A percentile compares a stretch with the other conserved stretches of the same genome.
Conservation (phyloP, 2,888 invertebrate genomes). For the Chouioia cunea region DNA sequence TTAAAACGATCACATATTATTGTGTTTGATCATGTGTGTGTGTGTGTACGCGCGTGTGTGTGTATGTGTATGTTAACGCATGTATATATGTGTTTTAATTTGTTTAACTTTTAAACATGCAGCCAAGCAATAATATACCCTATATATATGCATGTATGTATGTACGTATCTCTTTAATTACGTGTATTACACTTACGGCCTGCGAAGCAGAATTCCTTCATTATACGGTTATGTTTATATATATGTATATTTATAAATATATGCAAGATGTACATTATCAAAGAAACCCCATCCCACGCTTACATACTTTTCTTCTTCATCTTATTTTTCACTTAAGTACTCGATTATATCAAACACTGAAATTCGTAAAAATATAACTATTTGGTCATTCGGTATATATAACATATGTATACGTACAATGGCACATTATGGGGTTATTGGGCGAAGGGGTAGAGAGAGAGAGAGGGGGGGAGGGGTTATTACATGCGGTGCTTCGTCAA, state of each 20-base stretch:
- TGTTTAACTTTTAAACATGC: conserved; percentile 17
- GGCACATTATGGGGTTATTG: conserved; percentile 43
- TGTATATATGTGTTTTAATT: conserved; percentile 6
- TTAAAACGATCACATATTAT: not conserved
- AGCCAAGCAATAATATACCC: conserved; percentile 12
- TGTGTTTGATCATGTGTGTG: not conserved
- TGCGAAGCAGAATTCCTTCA: conserved; percentile 30
- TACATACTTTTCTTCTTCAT: not conserved
- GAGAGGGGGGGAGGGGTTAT: too few species aligned
- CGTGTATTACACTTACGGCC: conserved; percentile 33
- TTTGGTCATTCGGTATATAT: conserved; percentile 47
- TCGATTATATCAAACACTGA: conserved; percentile 43
- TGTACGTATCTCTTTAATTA: conserved; percentile 1
- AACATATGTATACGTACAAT: conserved; percentile 42
- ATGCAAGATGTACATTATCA: conserved; percentile 16
- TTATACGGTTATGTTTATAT: conserved; percentile 18
- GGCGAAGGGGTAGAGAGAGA: not conserved
- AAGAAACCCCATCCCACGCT: conserved; percentile 18
- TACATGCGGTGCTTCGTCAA: not conserved
- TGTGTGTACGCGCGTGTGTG: not conserved
- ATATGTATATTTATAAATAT: conserved; percentile 20
- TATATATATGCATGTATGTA: not conserved
- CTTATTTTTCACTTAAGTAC: conserved; percentile 40
- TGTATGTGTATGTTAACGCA: conserved; percentile 2
- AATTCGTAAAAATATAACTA: conserved; percentile 50